Conservation (phyloP, 2,888 invertebrate species). For the Lepetodrilus schrolli region DNA sequence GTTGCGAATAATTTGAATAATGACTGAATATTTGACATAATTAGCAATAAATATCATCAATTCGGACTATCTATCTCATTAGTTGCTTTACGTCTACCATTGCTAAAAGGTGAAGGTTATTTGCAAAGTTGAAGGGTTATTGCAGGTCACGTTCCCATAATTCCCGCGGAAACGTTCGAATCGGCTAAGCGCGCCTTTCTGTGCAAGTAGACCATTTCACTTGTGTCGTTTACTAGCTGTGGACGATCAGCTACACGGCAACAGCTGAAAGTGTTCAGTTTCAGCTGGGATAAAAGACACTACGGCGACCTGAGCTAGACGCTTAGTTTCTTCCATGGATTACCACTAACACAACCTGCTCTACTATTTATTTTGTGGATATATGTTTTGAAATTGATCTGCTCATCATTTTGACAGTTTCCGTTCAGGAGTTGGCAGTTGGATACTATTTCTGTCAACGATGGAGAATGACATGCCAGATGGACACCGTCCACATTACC, state of each 20-base stretch:
- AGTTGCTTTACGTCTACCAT: background rate
- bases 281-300: background rate
- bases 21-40: too few relatives aligned
- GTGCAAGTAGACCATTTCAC: slow-evolving; percentile 39
- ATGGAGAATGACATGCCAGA: slow-evolving; percentile 30
- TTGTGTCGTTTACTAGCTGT: too few relatives aligned
- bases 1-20: too few relatives aligned
- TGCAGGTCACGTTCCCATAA: slow-evolving; percentile 47
- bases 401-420: background rate
- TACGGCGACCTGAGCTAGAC: background rate
- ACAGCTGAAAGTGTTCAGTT: too few relatives aligned
- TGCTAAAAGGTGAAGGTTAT: slow-evolving; percentile 39
- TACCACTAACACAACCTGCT: background rate
- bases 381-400: background rate
- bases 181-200: slow-evolving; percentile 41
- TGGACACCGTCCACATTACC: slow-evolving; percentile 48
- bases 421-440: background rate
- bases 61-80: too few relatives aligned
- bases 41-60: too few relatives aligned
- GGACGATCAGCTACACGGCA: too few relatives aligned
- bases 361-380: background rate
- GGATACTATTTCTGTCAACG: background rate
- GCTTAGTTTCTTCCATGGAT: background rate
- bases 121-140: slow-evolving; percentile 32
- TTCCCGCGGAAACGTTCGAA: slow-evolving; percentile 56